These are phyloP conservation scores for Amyelois transitella DNA, from an alignment of 1,140 invertebrate species.

Conservation along the genomic window DNA sequence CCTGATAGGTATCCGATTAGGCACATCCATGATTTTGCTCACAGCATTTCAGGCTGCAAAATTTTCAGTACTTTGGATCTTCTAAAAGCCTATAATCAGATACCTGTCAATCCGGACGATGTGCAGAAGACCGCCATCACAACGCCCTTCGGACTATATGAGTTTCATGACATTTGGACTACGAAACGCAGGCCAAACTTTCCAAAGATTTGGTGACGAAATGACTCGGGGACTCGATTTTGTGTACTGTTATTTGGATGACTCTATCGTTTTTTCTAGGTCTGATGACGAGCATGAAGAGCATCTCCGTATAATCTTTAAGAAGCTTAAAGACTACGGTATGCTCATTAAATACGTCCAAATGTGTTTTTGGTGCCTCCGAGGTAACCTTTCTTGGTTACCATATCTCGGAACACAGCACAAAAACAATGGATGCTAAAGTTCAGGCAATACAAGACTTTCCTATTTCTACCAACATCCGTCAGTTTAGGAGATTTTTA, in stretches of 20 bases:
- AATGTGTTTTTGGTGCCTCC: conserved; percentile 25
- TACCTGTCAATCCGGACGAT: conserved; percentile 1
- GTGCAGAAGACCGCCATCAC: conserved; percentile 4
- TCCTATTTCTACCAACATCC: background rate
- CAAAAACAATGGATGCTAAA: too few relatives aligned
- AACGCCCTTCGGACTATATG: conserved; percentile 6
- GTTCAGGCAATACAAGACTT: background rate
- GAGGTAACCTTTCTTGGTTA: conserved; percentile 33
- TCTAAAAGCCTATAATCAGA: conserved; percentile 1
- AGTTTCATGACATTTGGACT: conserved; percentile 57
- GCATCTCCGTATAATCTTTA: conserved; percentile 18
- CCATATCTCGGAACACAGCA: background rate
- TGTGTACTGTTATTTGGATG: conserved; percentile 39
- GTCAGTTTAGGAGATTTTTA: background rate
- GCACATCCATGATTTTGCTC: conserved; percentile 3
- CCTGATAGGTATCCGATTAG: conserved; percentile 5
- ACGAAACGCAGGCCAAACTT: conserved; percentile 46
- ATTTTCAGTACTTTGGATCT: conserved; percentile 17
- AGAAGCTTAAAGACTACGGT: conserved; percentile 17
- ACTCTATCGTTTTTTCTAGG: conserved; percentile 45
- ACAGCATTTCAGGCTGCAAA: background rate
- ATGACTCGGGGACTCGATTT: conserved; percentile 40
- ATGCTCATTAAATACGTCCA: conserved; percentile 31
- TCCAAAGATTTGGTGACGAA: conserved; percentile 17
- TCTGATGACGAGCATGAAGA: conserved; percentile 26